A percentile compares a stretch with the other conserved stretches of the same genome.
Evolutionary conservation across 2,888 invertebrate genomes (phyloP).

Genomic region (Oscheius myriophilus): DNA sequence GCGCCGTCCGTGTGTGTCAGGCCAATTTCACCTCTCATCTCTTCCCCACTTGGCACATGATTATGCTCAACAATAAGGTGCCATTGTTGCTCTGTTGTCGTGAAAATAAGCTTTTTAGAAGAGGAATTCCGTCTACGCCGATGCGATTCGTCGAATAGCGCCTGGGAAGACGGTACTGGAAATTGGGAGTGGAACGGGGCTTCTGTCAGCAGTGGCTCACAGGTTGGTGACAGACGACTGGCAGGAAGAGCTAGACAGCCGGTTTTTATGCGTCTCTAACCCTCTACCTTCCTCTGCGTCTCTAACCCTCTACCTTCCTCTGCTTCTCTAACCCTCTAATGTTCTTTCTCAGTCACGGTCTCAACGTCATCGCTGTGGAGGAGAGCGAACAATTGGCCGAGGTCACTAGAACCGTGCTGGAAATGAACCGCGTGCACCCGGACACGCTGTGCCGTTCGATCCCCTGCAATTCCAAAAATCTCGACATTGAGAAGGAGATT

Average conservation of each 20-base stretch:
- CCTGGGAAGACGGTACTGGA: conserved; percentile 35
- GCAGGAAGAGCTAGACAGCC: no score
- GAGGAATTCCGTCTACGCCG: conserved; percentile 19
- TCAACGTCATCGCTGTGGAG: conserved; percentile 37
- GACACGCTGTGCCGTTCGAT: conserved; percentile 18
- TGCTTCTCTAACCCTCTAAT: no score
- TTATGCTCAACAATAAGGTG: conserved; percentile 47
- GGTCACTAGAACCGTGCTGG: conserved; percentile 34
- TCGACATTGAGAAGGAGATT: neutral
- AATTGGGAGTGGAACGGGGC: conserved; percentile 49
- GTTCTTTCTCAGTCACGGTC: conserved; percentile 30
- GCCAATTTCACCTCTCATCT: conserved; percentile 34
- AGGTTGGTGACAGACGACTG: no score
- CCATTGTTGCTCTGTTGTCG: neutral
- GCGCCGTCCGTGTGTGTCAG: neutral
- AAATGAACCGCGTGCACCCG: conserved; percentile 16
- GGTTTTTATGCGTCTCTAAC: no score
- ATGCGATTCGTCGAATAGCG: conserved; percentile 15
- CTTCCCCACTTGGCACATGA: conserved; percentile 48
- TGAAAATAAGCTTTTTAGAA: conserved; percentile 5
- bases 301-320: no score
- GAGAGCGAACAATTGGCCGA: conserved; percentile 27
- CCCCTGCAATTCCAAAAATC: conserved; percentile 29
- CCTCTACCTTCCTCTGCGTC: no score
- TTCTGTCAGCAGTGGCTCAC: conserved; percentile 41